Evolutionary conservation across 2,113 vertebrate species (phyloP), one percentile per base, ranked within the genome.

Genomic region (Chlorodrepanis virens): DNA sequence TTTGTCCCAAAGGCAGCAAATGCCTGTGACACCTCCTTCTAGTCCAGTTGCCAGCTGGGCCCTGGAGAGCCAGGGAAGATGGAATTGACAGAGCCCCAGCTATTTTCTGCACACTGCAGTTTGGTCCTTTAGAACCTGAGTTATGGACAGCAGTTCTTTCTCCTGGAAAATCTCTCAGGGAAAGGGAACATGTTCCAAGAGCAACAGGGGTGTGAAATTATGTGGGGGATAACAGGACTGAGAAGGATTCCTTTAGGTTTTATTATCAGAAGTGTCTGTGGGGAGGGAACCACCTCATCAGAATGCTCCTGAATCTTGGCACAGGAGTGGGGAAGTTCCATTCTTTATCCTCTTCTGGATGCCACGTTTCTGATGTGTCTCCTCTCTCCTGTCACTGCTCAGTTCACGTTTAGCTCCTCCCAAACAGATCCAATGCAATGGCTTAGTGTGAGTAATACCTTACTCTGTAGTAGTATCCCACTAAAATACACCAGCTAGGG

Each of bases 101-200:
- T 94, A 76, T 82, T 96, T 94, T 90, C 89, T 91, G 70, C 70
- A 59, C 68, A 85, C 63, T 67, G 84, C 64, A 91, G 57, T 87
- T 94, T 50, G 16, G 42, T 79, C 71, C 74, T 87, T 94, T 91
- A 80, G 91, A 91, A 80, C 37, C 57, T 80, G 84, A 95, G 83
- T 87, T 87, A 83, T 59, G 67, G 70, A 50, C 70, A 80, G 88
- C 70, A 44, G 67, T 74, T 27, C 39, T 83, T 83, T 95, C 75
- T 91, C 35, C 54, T 94, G 93, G 87, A 95, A 97, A 96, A 90
- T 63, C n/a, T 96, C 54, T 95, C 82, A 91, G 70, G 82, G 86
- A 77, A 20, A 31, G 59, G 70, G 50, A 83, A 42, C 2, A 5
- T 74, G 63, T 91, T 96, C 78, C 90, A 94, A 47, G 78, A 67